Evolutionary conservation across 2,888 invertebrate genomes (phyloP), one percentile per base, ranked within the genome.

Genomic region (Bembecia ichneumoniformis): DNA sequence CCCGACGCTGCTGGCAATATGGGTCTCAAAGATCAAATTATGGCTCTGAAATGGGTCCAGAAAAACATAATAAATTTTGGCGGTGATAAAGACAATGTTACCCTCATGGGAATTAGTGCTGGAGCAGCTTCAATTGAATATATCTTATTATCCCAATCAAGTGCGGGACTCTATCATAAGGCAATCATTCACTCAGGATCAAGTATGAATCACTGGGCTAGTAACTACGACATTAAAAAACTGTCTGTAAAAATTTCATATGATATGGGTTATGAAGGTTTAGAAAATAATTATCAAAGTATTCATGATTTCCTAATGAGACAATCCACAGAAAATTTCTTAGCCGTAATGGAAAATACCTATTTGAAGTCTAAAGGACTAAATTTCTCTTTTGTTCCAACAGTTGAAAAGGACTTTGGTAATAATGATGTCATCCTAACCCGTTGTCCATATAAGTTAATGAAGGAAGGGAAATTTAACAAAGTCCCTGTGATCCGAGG

Each of bases 111-210:
- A 10, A 64, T 88, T 3, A 89, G 89, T 60, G 88, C 89, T 35
- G 89, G 89, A 2, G 87, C 76, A 1, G 78, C 84, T 3, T 79
- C 87, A 1, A 79, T 86, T 0, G 84, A 87, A 57, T 86, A 82
- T 55, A 68, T 82, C 3, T 61, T 86, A 50, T 49, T 88, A 17
- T 87, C 88, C 0, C 80, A 80, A 2, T 71, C 73, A 63, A 71
- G 83, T 3, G 72, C 74, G 69, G 89, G 89, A n/a, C 62, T 89
- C 35, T 90, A 88, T 52, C 88, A 88, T 52, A 84, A 82, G 71
- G 84, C 82, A 1, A 88, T 90, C 50, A 77, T 87, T 5, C 88
- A 89, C 60, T 89, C 90, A 13, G 89, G 88, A 0, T 82, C 87
- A 0, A 74, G 87, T 7, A 58, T 90, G 43, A 60, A 75, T 40